phyloP scores from a whole-genome alignment of 2,888 invertebrate genomes.

The Drosophila hamatofila region DNA sequence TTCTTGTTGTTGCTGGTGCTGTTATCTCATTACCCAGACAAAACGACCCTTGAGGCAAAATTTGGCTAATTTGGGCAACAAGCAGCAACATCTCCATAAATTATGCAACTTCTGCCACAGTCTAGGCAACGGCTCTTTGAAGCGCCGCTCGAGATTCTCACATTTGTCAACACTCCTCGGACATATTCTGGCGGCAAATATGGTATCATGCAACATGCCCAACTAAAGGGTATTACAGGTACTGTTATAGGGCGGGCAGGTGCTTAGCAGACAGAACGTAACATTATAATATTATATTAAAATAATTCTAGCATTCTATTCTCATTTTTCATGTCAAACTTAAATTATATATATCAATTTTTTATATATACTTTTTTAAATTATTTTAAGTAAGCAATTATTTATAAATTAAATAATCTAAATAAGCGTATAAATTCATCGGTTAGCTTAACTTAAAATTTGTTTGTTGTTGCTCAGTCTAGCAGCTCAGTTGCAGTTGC shows the following conservation, averaged over 20 bases:
- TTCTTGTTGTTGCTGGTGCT: slow-evolving; percentile 1
- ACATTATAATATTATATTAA: background rate
- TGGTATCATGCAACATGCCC: slow-evolving; percentile 17
- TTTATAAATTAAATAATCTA: background rate
- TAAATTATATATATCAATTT: background rate
- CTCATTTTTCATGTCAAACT: background rate
- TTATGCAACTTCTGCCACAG: slow-evolving; percentile 61
- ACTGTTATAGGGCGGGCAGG: slow-evolving; percentile 23
- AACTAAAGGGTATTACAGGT: slow-evolving; percentile 5
- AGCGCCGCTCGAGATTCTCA: slow-evolving; percentile 70
- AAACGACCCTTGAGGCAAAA: slow-evolving; percentile 40
- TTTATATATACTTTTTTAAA: no score
- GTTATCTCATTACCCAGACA: slow-evolving; percentile 53
- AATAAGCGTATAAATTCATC: slow-evolving; percentile 19
- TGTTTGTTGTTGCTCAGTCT: slow-evolving; percentile 38
- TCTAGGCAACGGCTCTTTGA: slow-evolving; percentile 54
- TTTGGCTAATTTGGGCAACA: slow-evolving; percentile 72
- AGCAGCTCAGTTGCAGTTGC: slow-evolving; percentile 21
- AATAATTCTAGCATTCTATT: background rate
- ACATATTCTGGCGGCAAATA: slow-evolving; percentile 9
- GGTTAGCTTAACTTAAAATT: slow-evolving; percentile 1
- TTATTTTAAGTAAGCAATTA: background rate
- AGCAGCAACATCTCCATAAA: slow-evolving; percentile 52
- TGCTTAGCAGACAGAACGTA: background rate
- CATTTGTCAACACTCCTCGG: slow-evolving; percentile 66